Evolutionary conservation across 1,140 invertebrate species (phyloP), one percentile per base, ranked within the genome.

Genomic region (Trachymyrmex cornetzi): DNA sequence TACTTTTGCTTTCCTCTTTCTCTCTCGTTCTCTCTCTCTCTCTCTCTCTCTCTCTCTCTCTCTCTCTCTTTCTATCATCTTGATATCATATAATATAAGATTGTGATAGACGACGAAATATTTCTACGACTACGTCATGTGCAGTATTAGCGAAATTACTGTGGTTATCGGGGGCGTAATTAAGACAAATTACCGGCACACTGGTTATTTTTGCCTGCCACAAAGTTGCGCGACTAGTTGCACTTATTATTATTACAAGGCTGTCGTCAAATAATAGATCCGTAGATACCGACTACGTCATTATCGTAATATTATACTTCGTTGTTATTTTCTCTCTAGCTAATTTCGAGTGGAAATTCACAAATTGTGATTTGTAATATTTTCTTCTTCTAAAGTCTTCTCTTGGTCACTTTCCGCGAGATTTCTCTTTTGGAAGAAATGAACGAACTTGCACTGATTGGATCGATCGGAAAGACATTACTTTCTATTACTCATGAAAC

Each of bases 101-200:
- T 85, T 77, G 63, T 38, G 27, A 77, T 38, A 67, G 27, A 72
- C 82, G 71, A 86, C 53, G 53, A 80, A 89, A 89, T 86, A 75
- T 75, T 86, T 24, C 44, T 48, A 19, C n/a, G 75, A 75, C 59
- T 55, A 80, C 57, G 57, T 77, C 22, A 71, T 48, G 24, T 14
- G 48, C 44, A 44, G 19, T 79, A 66, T 85, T 69, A 55, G 24
- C 50, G 59, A 79, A 79, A 79, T 85, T 53, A 48, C 74, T 48
- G 19, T 55, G n/a, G 53, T 86, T 75, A 74, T 57, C 55, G 16
- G 55, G 66, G 19, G 34, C 38, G 44, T 89, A 89, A 89, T 88
- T 89, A 86, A 74, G 64, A 81, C 22, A 63, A 86, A 86, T 85
- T 59, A 67, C n/a, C 3, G 50, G 14, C 24, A 38, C 19, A 30